Conservation (phyloP, 2,797 vertebrate genomes). For the Cryptoblepharus egeriae region DNA sequence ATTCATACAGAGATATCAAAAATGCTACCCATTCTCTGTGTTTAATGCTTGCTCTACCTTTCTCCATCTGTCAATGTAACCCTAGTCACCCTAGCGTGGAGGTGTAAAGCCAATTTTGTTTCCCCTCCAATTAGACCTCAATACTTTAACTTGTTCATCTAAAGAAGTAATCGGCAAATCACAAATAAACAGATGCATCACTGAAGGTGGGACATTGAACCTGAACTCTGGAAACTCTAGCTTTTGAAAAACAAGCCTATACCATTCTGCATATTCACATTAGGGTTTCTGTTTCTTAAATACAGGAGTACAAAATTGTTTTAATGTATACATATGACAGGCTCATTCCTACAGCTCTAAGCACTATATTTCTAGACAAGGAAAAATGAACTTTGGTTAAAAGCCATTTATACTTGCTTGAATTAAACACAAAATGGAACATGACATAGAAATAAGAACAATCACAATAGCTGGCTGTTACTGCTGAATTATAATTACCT, state of each 20-base stretch:
- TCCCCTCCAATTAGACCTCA: not conserved
- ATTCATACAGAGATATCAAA: not conserved
- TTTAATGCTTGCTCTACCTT: too few species aligned
- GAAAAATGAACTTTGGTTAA: not conserved
- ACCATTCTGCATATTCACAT: not conserved
- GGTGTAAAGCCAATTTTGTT: too few species aligned
- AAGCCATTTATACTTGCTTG: not conserved
- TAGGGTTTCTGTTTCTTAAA: not conserved
- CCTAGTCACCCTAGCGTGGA: too few species aligned
- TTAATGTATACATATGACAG: not conserved
- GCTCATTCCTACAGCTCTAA: not conserved
- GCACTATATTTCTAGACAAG: not conserved
- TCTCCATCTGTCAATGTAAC: too few species aligned
- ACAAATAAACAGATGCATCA: not conserved
- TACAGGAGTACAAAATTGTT: not conserved
- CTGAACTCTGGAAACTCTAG: not conserved
- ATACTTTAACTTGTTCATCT: not conserved
- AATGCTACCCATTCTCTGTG: too few species aligned
- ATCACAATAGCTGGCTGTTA: not conserved
- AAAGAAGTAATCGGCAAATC: not conserved
- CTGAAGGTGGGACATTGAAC: not conserved
- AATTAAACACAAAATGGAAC: not conserved
- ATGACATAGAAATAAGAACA: too few species aligned
- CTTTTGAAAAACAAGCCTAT: not conserved
- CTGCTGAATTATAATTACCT: not conserved